Percentiles rank a stretch among this genome's conserved stretches.
These are phyloP conservation scores for Macroglossus sobrinus DNA, from an alignment of 2,113 vertebrate genomes.

Conservation along the genomic window DNA sequence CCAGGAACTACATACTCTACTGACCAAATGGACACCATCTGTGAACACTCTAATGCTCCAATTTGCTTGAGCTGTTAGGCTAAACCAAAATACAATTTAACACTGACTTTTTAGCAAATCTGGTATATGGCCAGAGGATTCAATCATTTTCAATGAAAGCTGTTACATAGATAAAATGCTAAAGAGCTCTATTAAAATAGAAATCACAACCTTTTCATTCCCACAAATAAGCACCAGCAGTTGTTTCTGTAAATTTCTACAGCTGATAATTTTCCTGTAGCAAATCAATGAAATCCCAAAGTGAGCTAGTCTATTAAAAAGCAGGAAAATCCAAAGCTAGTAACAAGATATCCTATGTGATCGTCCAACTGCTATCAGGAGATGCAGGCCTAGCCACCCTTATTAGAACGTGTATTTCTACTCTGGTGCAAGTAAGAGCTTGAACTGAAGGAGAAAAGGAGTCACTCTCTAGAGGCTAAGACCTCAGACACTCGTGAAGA, in stretches of 20 bases:
- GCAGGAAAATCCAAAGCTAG: neutral
- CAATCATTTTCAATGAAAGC: neutral
- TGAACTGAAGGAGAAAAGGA: neutral
- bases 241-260: neutral
- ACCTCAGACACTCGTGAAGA: neutral
- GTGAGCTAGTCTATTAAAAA: neutral
- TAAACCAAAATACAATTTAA: neutral
- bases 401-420: neutral
- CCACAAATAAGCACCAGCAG: neutral
- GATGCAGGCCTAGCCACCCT: accelerated
- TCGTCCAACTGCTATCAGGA: neutral
- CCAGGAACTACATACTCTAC: neutral
- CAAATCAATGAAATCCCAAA: neutral
- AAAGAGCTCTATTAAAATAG: neutral
- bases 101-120: neutral
- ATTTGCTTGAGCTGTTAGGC: neutral
- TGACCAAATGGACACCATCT: neutral
- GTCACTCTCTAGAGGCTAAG: neutral
- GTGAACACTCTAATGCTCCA: neutral
- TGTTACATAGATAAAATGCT: neutral
- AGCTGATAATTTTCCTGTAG: neutral
- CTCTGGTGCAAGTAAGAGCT: neutral
- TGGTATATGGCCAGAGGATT: neutral
- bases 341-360: neutral
- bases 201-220: neutral